Base-by-base conservation (phyloP, 1,140 invertebrate species). In the Drosophila subobscura region DNA sequence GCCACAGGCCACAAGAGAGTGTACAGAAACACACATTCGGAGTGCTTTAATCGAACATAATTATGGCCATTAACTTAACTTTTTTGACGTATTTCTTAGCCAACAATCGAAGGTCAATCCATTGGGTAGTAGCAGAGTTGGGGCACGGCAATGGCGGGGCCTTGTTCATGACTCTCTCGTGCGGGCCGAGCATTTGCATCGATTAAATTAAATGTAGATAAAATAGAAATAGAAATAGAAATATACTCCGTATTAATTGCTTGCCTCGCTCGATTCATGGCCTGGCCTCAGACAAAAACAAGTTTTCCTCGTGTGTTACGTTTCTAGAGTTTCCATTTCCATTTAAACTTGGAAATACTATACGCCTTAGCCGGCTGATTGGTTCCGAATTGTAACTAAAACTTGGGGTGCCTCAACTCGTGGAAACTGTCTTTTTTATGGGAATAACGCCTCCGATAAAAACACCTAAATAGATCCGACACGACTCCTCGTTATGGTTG, bases 281-380 rank as follows among this genome's bases (percentile, higher is more conserved):
- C 12, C 54, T 53, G 72, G 61, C 79, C 80, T 81, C 59, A 86
- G 73, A 52, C 27, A 22, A 29, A 76, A 78, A 81, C 79, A 61
- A 77, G 79, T 81, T 81, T 74, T 61, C 70, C 66, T 49, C 66
- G 50, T 25, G 63, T 67, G 46, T 57, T 51, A 12, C 33, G 10
- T 37, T 37, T 27, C 25, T 27, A 27, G 25, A 51, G 60, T 77
- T 74, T 86, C 73, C 54, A 77, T 68, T 77, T 77, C 64, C 64
- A 68, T 54, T 47, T 44, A 47, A 65, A 47, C 49, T 41, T 72
- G 44, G 45, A 50, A 68, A 49, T 47, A 57, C 70, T 50, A 40
- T 47, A 51, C 23, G 58, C 58, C 45, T 4, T 37, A 12, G 2
- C 54, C 55, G 64, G 47, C 60, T 45, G 53, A 54, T 60, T 22